Percentiles rank a stretch among this genome's conserved stretches.
These are phyloP conservation scores for Pachymerium ferrugineum DNA, from an alignment of 2,888 invertebrate species.

Conservation along the genomic window DNA sequence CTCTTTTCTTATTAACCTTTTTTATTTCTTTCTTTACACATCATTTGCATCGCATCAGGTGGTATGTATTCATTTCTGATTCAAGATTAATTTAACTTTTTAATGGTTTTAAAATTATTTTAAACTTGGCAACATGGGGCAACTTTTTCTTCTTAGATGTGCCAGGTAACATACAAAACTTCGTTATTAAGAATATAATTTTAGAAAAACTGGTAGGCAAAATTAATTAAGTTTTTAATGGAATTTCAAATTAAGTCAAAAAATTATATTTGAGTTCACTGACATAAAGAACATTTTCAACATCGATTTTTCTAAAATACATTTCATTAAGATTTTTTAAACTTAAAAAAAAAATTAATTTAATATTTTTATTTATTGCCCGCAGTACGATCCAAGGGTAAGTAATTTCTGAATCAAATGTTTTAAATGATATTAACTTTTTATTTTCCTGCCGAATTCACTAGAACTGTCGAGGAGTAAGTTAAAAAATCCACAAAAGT, in stretches of 20 bases:
- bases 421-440: no score
- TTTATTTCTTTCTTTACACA: background rate
- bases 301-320: background rate
- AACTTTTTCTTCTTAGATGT: background rate
- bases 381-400: conserved; percentile 5
- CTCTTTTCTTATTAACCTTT: background rate
- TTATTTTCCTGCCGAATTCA: background rate
- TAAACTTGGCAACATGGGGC: no score
- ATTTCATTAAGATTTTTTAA: no score
- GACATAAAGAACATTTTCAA: no score
- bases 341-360: background rate
- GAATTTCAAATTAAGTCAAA: no score
- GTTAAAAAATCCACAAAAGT: background rate
- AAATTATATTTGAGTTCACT: no score
- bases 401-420: no score
- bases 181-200: no score
- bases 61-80: background rate
- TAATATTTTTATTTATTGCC: background rate
- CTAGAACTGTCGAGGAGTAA: background rate
- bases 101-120: no score
- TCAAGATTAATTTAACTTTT: no score
- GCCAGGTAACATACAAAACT: background rate
- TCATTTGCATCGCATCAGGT: background rate
- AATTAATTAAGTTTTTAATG: no score
- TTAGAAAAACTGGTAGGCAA: no score